phyloP scores from a whole-genome alignment of 2,888 invertebrate species.

The Drosophila cognata region DNA sequence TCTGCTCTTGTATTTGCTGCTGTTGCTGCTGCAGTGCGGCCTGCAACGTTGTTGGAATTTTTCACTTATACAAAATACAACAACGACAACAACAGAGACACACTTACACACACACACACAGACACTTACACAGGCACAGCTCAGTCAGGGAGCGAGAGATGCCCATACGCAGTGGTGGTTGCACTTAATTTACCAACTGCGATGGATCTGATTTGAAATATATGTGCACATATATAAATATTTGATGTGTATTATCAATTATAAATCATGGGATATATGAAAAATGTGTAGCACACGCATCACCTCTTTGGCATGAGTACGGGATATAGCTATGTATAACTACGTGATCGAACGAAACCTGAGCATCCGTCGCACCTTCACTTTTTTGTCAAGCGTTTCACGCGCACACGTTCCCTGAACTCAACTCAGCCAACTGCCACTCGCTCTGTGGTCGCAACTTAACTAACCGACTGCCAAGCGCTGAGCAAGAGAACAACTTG shows the following conservation, averaged over 20 bases:
- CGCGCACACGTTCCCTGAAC: constrained; percentile 46
- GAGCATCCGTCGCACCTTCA: constrained; percentile 71
- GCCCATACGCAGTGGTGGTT: constrained; percentile 43
- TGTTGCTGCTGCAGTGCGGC: constrained; percentile 54
- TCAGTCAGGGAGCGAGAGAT: constrained; percentile 19
- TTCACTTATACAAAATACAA: constrained; percentile 78
- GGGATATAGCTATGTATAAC: constrained; percentile 40
- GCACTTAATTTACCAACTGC: constrained; percentile 45
- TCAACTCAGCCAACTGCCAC: constrained; percentile 49
- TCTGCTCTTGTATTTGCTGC: constrained; percentile 65
- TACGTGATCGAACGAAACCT: constrained; percentile 52
- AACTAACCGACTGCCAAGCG: constrained; percentile 83
- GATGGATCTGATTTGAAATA: constrained; percentile 22
- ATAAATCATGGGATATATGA: constrained; percentile 7
- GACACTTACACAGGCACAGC: constrained; percentile 20
- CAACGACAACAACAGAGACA: constrained; percentile 53
- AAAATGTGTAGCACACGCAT: constrained; percentile 31
- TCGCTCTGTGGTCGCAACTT: constrained; percentile 84
- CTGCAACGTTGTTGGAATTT: constrained; percentile 78
- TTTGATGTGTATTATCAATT: constrained; percentile 12
- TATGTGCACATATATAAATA: constrained; percentile 2
- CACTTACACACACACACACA: constrained; percentile 23
- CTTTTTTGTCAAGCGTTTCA: constrained; percentile 67
- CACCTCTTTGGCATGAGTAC: constrained; percentile 24
- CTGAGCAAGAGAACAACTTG: constrained; percentile 42